phyloP scores from a whole-genome alignment of 2,888 invertebrate genomes.

The Salticus scenicus region DNA sequence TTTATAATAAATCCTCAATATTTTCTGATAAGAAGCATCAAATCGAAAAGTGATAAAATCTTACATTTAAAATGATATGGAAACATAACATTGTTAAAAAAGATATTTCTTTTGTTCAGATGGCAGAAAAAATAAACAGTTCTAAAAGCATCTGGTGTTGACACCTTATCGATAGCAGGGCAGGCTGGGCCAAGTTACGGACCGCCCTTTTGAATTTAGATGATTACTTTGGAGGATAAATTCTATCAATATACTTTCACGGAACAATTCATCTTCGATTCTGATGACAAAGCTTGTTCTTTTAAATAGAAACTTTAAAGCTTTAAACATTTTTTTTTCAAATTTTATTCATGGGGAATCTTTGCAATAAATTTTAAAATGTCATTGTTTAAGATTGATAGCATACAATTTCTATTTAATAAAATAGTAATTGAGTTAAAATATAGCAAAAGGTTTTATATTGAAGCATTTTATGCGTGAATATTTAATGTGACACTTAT shows the following conservation, averaged over 20 bases:
- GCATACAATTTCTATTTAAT: no score
- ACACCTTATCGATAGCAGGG: conserved; percentile 53
- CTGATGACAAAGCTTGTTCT: background rate
- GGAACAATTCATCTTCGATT: background rate
- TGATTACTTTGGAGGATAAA: conserved; percentile 34
- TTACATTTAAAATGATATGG: background rate
- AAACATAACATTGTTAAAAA: background rate
- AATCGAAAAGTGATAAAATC: no score
- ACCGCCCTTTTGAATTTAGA: conserved; percentile 32
- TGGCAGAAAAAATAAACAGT: conserved; percentile 13
- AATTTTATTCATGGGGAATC: no score
- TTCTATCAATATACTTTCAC: background rate
- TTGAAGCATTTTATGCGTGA: no score
- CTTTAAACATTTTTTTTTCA: no score
- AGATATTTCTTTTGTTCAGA: conserved; percentile 11
- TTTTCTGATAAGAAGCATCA: no score
- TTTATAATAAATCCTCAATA: no score
- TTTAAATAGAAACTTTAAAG: background rate
- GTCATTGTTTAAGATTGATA: no score
- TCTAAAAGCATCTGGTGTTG: conserved; percentile 52
- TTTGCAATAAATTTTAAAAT: no score
- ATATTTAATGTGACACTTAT: no score
- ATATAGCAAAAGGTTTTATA: no score
- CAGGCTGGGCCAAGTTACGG: conserved; percentile 18
- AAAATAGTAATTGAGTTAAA: no score